These are phyloP conservation scores for Xestia ashworthii DNA, from an alignment of 2,888 invertebrate genomes.

Conservation along the genomic window DNA sequence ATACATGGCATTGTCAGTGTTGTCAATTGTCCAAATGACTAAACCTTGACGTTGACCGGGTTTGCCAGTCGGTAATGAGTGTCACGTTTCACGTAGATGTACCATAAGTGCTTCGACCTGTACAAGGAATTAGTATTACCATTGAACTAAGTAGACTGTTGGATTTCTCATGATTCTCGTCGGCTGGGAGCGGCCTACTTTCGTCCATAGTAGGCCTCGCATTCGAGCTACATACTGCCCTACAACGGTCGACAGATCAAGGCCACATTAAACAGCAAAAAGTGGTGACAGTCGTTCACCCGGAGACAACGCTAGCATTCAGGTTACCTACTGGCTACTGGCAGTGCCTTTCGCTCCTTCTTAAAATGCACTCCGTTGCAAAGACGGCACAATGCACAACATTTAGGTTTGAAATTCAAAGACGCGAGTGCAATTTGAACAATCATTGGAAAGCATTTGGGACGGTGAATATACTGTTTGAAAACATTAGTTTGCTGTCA, in stretches of 20 bases:
- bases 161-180: constrained; percentile 82
- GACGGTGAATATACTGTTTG: constrained; percentile 17
- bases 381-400: constrained; percentile 41
- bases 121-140: constrained; percentile 67
- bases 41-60: constrained; percentile 27
- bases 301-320: constrained; percentile 79
- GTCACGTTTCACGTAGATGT: constrained; percentile 52
- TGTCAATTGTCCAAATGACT: constrained; percentile 34
- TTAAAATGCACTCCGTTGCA: constrained; percentile 67
- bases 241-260: constrained; percentile 80
- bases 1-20: neutral
- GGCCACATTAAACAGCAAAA: constrained; percentile 81
- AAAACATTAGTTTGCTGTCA: constrained; percentile 8
- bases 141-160: constrained; percentile 70
- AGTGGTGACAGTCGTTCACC: constrained; percentile 77
- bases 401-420: constrained; percentile 47
- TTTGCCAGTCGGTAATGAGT: constrained; percentile 40
- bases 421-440: constrained; percentile 11
- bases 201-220: constrained; percentile 77
- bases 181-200: constrained; percentile 83
- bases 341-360: constrained; percentile 65
- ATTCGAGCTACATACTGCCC: constrained; percentile 80
- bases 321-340: constrained; percentile 78
- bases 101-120: constrained; percentile 62
- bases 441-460: constrained; percentile 24